Evolutionary conservation across 1,140 invertebrate genomes (phyloP).

Genomic region (Nephotettix cincticeps): DNA sequence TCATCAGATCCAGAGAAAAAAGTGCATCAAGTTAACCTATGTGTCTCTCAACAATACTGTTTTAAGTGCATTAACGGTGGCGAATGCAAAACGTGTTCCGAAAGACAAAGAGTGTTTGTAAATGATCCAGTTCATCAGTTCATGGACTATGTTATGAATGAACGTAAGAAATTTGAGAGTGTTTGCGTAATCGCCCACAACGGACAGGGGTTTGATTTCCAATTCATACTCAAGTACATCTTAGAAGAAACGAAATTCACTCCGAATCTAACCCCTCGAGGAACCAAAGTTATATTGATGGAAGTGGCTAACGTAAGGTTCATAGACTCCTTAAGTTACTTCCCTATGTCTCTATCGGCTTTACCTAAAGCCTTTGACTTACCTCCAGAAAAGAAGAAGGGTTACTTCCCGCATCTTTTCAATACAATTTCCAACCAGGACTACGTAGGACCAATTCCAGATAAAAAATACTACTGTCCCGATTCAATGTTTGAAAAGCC

Average conservation of each 20-base stretch:
- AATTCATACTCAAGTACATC: slow-evolving; percentile 40
- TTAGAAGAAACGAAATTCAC: slow-evolving; percentile 21
- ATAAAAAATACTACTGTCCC: slow-evolving; percentile 11
- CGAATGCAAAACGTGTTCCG: neutral
- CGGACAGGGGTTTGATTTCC: slow-evolving; percentile 36
- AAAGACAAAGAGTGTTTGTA: neutral
- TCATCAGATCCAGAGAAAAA: neutral
- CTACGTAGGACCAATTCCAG: neutral
- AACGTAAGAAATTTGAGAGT: slow-evolving; percentile 1
- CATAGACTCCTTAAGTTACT: slow-evolving; percentile 42
- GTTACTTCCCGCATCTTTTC: slow-evolving; percentile 41
- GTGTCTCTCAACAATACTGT: neutral
- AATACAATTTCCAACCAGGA: slow-evolving; percentile 30
- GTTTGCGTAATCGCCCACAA: slow-evolving; percentile 38
- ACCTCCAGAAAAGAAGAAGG: too few species aligned
- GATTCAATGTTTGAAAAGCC: slow-evolving; percentile 33
- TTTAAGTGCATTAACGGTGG: neutral
- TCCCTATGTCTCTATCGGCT: slow-evolving; percentile 37
- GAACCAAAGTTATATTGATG: slow-evolving; percentile 30
- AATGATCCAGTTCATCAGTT: neutral
- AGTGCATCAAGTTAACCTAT: neutral
- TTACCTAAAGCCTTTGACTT: slow-evolving; percentile 41
- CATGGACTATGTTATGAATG: slow-evolving; percentile 11
- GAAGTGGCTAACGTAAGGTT: slow-evolving; percentile 32
- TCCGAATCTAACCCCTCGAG: slow-evolving; percentile 36